Base-by-base conservation (phyloP, 2,888 invertebrate genomes). In the Acrobasis repandana region DNA sequence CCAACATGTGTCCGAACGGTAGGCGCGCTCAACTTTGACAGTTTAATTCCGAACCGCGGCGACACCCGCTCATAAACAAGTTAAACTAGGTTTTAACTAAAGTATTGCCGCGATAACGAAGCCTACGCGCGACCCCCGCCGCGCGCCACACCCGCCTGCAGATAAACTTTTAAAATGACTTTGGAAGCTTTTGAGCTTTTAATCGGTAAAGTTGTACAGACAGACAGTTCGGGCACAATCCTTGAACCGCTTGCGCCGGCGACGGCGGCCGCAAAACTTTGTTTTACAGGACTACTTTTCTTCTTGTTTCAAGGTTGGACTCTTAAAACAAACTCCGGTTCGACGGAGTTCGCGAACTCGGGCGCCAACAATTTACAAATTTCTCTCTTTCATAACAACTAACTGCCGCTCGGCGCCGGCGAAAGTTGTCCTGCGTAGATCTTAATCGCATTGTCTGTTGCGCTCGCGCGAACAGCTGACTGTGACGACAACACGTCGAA, bases 101-200 rank as follows among this genome's bases (percentile, higher is more conserved):
- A 89, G 90, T 85, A 86, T 88, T 85, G 86, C 83, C 81, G 83
- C 86, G 89, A 91, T 91, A 91, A 90, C 89, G 84, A 81, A 83
- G 82, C 89, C 85, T 85, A 85, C 85, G 75, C 73, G 65, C 77
- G 70, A 81, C 78, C 78, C 79, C 75, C 66, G 72, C 75, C 70
- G 72, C 74, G 74, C 76, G 73, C 73, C 77, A 73, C 81, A 34
- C 80, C 88, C 88, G 87, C 92, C 88, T 88, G 85, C 89, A 92
- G 93, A 93, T 93, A 93, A 93, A 93, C 93, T 93, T 93, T 93
- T 92, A 92, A 93, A 93, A 93, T 93, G 93, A 93, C 93, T 93
- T 93, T 91, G 90, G 93, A 92, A 92, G 92, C 93, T 92, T 92
- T 93, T 92, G 93, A 93, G 93, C 93, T 92, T 93, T 93, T 93